Evolutionary conservation across 2,797 vertebrate genomes (phyloP).

Genomic region (Coluber constrictor): DNA sequence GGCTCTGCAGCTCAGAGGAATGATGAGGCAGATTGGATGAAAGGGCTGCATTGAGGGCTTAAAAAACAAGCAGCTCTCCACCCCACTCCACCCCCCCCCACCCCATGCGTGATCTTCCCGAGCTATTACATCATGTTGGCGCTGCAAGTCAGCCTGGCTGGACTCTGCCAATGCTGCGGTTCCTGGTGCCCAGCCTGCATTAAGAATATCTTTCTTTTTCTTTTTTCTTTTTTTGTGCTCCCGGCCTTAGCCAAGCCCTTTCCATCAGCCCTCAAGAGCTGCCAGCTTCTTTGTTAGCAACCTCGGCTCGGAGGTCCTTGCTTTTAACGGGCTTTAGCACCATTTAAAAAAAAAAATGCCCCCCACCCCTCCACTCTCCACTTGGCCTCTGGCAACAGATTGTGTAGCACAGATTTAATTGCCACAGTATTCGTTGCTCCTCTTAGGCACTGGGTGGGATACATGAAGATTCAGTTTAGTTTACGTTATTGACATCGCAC

Average conservation of each 20-base stretch:
- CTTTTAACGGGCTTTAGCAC: no score
- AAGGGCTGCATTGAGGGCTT: neutral
- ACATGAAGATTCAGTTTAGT: no score
- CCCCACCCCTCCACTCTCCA: no score
- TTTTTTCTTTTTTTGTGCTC: neutral
- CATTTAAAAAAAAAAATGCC: no score
- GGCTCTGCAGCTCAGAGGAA: neutral
- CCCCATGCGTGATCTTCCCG: neutral
- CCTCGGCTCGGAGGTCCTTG: neutral
- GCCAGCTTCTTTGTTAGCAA: neutral
- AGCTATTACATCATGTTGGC: neutral
- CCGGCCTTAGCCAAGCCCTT: neutral
- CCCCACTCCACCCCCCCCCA: neutral
- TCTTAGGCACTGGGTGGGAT: neutral
- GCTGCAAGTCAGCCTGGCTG: neutral
- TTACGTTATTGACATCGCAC: no score
- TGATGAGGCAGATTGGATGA: neutral
- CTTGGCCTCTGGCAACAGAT: constrained; percentile 1
- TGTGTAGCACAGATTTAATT: neutral
- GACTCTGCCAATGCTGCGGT: constrained; percentile 1
- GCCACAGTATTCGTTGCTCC: neutral
- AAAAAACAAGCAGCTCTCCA: no score
- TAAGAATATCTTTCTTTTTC: constrained; percentile 29
- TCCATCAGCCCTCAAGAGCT: neutral
- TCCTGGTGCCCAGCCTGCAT: constrained; percentile 24